Conservation (phyloP, 2,888 invertebrate genomes). For the Drosophila rellima region DNA sequence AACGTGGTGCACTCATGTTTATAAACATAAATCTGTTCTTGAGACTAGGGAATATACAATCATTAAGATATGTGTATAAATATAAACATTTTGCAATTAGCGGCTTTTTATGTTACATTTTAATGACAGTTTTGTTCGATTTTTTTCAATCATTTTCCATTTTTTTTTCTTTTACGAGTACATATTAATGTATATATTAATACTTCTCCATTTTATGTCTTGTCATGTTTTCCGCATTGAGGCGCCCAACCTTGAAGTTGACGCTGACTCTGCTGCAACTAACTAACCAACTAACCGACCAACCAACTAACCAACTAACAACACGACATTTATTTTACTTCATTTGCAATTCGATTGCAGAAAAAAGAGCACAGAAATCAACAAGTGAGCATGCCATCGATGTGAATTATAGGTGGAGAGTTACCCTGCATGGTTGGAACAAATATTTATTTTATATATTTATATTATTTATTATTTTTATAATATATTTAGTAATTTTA, state of each 20-base stretch:
- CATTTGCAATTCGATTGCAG: slow-evolving; percentile 72
- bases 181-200: slow-evolving; percentile 8
- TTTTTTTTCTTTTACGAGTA: background rate
- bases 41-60: background rate
- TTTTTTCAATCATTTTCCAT: background rate
- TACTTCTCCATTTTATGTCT: slow-evolving; percentile 48
- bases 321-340: slow-evolving; percentile 67
- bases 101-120: slow-evolving; percentile 75
- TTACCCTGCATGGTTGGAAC: slow-evolving; percentile 13
- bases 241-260: slow-evolving; percentile 69
- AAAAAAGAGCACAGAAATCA: slow-evolving; percentile 17
- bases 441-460: too few species aligned
- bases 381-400: background rate
- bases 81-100: slow-evolving; percentile 66
- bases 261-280: slow-evolving; percentile 41
- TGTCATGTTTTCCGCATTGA: slow-evolving; percentile 72
- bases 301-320: slow-evolving; percentile 21
- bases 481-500: too few species aligned
- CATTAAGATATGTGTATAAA: background rate
- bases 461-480: too few species aligned
- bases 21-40: slow-evolving; percentile 20
- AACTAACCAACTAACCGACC: slow-evolving; percentile 16
- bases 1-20: slow-evolving; percentile 14
- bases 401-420: background rate
- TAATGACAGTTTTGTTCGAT: slow-evolving; percentile 67